Conservation (phyloP, 2,888 invertebrate genomes). For the Plagodis pulveraria region DNA sequence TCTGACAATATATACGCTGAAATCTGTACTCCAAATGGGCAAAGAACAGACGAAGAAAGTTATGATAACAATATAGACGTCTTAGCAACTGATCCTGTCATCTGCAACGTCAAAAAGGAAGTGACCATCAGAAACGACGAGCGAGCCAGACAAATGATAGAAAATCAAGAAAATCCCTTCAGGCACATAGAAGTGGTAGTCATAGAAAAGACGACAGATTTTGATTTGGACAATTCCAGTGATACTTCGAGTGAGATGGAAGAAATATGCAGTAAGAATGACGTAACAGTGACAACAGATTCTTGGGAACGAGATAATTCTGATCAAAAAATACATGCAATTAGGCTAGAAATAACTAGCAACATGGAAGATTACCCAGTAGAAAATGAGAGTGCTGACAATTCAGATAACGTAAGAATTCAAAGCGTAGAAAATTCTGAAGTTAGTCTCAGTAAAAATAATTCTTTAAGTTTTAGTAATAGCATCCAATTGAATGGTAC, state of each 20-base stretch:
- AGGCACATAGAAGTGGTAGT: slow-evolving; percentile 83
- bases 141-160: slow-evolving; percentile 74
- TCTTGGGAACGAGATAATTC: slow-evolving; percentile 77
- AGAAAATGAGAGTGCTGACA: slow-evolving; percentile 49
- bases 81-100: slow-evolving; percentile 76
- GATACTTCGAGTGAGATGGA: slow-evolving; percentile 74
- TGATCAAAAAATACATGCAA: slow-evolving; percentile 76
- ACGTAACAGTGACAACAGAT: slow-evolving; percentile 72
- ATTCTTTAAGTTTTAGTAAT: slow-evolving; percentile 77
- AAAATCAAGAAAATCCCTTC: slow-evolving; percentile 77
- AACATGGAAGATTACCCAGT: slow-evolving; percentile 76
- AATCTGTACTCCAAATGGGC: slow-evolving; percentile 82
- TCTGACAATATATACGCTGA: slow-evolving; percentile 89
- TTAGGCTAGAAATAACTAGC: slow-evolving; percentile 80
- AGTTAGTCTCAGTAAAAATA: slow-evolving; percentile 74
- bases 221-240: slow-evolving; percentile 77
- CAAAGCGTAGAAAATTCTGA: slow-evolving; percentile 59
- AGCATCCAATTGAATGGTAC: slow-evolving; percentile 83
- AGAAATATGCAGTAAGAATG: slow-evolving; percentile 72
- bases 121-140: slow-evolving; percentile 77
- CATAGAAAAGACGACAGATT: slow-evolving; percentile 80
- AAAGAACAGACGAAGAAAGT: slow-evolving; percentile 70
- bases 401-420: slow-evolving; percentile 28
- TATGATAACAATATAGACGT: slow-evolving; percentile 76
- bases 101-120: slow-evolving; percentile 81